Evolutionary conservation across 2,113 vertebrate genomes (phyloP).

Genomic region (Serilophus lunatus): DNA sequence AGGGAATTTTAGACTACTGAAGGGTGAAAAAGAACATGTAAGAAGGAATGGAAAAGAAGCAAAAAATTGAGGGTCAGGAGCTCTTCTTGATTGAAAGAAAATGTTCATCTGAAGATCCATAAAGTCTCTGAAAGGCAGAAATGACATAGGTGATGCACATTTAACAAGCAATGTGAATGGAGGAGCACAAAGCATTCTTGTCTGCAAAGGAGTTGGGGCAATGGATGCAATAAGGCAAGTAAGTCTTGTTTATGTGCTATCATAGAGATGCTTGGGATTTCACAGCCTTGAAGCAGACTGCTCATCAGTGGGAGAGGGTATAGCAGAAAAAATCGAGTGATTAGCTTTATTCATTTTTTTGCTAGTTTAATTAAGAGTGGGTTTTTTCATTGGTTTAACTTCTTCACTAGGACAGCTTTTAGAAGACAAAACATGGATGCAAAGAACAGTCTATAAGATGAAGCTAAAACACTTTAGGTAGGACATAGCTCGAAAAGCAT

Average conservation of each 20-base stretch:
- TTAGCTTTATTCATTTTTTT: neutral
- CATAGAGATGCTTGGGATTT: neutral
- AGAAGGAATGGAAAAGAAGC: neutral
- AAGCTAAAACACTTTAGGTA: neutral
- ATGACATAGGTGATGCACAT: neutral
- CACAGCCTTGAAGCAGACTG: neutral
- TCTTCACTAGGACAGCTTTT: neutral
- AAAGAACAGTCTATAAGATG: neutral
- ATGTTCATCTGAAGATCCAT: neutral
- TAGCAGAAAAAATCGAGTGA: fast-evolving
- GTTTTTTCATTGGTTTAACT: neutral
- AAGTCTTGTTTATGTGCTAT: neutral
- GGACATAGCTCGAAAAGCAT: neutral
- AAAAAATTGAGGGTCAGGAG: neutral
- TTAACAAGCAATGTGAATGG: neutral
- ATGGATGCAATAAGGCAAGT: neutral
- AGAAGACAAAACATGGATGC: neutral
- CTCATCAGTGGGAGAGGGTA: neutral
- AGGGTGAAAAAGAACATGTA: neutral
- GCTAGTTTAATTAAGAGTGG: neutral
- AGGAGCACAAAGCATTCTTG: neutral
- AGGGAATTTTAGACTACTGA: neutral
- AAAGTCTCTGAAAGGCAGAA: neutral
- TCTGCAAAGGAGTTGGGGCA: neutral
- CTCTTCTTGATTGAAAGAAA: neutral